These are phyloP conservation scores for Aromia moschata DNA, from an alignment of 2,888 invertebrate genomes.

Conservation along the genomic window DNA sequence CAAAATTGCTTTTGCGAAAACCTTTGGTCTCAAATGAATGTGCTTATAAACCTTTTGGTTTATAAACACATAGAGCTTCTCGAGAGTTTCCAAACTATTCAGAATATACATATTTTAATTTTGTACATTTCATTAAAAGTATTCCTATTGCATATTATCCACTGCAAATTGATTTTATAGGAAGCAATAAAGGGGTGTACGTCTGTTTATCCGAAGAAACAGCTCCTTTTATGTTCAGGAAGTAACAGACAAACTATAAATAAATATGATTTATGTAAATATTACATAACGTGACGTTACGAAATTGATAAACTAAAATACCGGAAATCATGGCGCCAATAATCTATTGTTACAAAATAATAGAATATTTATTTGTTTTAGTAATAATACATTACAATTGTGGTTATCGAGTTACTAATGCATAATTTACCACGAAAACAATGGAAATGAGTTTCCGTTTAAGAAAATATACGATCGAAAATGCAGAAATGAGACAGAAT, in stretches of 20 bases:
- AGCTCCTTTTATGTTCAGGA: neutral
- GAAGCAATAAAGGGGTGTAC: neutral
- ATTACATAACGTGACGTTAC: slow-evolving; percentile 29
- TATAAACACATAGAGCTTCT: too few relatives aligned
- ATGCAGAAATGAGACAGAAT: too few relatives aligned
- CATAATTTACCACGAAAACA: slow-evolving; percentile 21
- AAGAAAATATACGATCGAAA: neutral
- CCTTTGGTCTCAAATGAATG: too few relatives aligned
- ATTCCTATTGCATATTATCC: too few relatives aligned
- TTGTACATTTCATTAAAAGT: too few relatives aligned
- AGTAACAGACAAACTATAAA: slow-evolving; percentile 14
- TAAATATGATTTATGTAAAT: slow-evolving; percentile 34
- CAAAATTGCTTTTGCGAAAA: too few relatives aligned
- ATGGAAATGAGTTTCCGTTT: neutral
- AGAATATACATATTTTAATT: too few relatives aligned
- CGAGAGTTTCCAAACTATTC: too few relatives aligned
- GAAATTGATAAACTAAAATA: slow-evolving; percentile 34
- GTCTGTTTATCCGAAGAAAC: neutral
- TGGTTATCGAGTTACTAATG: slow-evolving; percentile 14
- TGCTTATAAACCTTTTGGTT: too few relatives aligned
- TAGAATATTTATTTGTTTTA: slow-evolving; percentile 31
- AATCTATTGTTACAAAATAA: slow-evolving; percentile 31
- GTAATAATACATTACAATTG: slow-evolving; percentile 24
- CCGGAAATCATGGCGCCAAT: slow-evolving; percentile 37
- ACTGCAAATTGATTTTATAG: too few relatives aligned